Evolutionary conservation across 1,140 invertebrate species (phyloP).

Genomic region (Dufourea novaeangliae): DNA sequence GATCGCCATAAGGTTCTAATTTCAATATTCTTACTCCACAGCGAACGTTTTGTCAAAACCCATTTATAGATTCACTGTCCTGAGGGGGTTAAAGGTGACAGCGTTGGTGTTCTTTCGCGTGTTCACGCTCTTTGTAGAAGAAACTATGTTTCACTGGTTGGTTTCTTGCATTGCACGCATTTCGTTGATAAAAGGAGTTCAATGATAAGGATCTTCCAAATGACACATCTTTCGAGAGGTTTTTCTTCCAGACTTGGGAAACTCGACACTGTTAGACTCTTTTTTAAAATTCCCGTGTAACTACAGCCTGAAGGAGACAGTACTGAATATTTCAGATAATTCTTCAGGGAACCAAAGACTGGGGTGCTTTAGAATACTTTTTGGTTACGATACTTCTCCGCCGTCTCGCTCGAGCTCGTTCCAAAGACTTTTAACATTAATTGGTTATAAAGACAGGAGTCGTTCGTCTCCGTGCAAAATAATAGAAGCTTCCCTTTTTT

Average conservation of each 20-base stretch:
- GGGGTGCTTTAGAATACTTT: neutral
- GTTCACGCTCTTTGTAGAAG: constrained; percentile 15
- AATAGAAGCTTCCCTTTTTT: neutral
- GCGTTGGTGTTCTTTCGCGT: constrained; percentile 31
- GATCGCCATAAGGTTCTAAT: no score
- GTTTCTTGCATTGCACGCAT: constrained; percentile 3
- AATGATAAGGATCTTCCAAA: constrained; percentile 36
- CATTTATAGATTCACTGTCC: no score
- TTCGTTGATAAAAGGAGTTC: constrained; percentile 13
- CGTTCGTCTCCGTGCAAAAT: neutral
- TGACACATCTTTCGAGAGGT: constrained; percentile 1
- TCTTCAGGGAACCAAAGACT: neutral
- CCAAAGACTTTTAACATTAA: neutral
- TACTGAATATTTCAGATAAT: constrained; percentile 36
- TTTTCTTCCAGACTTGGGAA: constrained; percentile 18
- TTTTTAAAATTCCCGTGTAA: constrained; percentile 25
- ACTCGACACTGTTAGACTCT: constrained; percentile 23
- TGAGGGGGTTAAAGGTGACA: no score
- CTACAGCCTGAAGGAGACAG: constrained; percentile 15
- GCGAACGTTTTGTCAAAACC: no score
- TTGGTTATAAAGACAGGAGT: neutral
- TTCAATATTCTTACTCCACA: no score
- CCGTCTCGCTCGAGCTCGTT: neutral
- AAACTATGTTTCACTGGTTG: constrained; percentile 35
- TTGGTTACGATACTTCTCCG: neutral